Conservation (phyloP, 2,888 invertebrate species). For the Folsomia candida region DNA sequence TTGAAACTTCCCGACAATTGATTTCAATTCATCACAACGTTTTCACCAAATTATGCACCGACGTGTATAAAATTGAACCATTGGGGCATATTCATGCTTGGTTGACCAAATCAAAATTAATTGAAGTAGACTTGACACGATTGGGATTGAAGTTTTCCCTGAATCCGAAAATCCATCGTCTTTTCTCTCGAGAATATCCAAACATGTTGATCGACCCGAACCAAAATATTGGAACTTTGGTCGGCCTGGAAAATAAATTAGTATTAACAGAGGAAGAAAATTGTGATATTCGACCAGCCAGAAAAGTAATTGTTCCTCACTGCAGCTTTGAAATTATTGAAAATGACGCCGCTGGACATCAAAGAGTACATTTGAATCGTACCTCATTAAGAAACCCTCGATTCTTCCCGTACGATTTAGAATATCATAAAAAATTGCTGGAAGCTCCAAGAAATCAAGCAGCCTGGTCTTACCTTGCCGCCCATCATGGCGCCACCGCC, state of each 20-base stretch:
- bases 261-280: not conserved
- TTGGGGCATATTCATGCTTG: constrained; percentile 1
- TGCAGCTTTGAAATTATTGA: not conserved
- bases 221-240: not conserved
- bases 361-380: not conserved
- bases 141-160: not conserved
- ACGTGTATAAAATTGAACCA: not conserved
- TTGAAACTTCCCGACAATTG: not conserved
- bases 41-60: not conserved
- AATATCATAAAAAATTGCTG: constrained; percentile 7
- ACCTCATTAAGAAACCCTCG: not conserved
- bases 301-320: constrained; percentile 3
- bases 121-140: not conserved
- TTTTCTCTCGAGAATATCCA: not conserved
- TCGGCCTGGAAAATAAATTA: not conserved
- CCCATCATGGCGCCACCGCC: constrained; percentile 29
- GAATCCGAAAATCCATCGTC: not conserved
- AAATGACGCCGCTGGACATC: not conserved
- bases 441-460: constrained; percentile 28
- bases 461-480: constrained; percentile 34
- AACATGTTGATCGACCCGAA: not conserved
- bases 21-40: not conserved
- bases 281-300: too few relatives aligned
- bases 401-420: constrained; percentile 20
- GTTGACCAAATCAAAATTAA: not conserved